phyloP scores from a whole-genome alignment of 2,797 vertebrate genomes.

The Fratercula arctica region DNA sequence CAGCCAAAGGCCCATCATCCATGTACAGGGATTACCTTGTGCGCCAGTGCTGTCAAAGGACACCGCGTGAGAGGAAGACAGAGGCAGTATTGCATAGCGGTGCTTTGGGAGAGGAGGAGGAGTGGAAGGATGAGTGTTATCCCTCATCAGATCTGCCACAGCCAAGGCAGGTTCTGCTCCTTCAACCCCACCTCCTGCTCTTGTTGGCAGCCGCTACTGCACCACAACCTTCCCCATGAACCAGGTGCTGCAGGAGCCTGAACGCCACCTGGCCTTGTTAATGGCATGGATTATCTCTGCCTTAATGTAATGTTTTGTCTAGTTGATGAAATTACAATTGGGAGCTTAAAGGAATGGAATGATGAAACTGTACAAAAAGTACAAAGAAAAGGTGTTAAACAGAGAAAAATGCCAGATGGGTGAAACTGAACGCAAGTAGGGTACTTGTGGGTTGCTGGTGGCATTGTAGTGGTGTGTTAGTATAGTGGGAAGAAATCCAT shows the following conservation, averaged over 20 bases:
- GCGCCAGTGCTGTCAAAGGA: neutral
- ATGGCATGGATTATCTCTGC: neutral
- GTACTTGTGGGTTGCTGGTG: neutral
- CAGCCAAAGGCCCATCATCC: neutral
- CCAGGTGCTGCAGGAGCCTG: neutral
- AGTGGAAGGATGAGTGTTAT: neutral
- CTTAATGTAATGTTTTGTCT: neutral
- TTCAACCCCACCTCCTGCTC: neutral
- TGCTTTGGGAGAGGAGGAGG: neutral
- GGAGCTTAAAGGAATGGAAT: neutral
- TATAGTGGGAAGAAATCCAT: neutral
- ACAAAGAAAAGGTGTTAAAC: neutral
- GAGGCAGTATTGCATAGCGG: rapidly evolving
- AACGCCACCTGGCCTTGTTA: neutral
- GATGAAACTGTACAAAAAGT: neutral
- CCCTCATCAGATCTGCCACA: neutral
- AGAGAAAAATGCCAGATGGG: neutral
- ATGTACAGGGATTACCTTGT: neutral
- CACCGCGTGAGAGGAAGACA: rapidly evolving
- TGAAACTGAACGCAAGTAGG: neutral
- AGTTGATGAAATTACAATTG: neutral
- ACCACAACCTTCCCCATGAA: neutral
- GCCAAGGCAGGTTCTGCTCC: neutral
- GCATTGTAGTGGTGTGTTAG: neutral
- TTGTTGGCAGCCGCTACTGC: neutral